A percentile compares a stretch with the other conserved stretches of the same genome.
phyloP scores from a whole-genome alignment of 64 coral and sea anemone genomes.

The Montipora foliosa region DNA sequence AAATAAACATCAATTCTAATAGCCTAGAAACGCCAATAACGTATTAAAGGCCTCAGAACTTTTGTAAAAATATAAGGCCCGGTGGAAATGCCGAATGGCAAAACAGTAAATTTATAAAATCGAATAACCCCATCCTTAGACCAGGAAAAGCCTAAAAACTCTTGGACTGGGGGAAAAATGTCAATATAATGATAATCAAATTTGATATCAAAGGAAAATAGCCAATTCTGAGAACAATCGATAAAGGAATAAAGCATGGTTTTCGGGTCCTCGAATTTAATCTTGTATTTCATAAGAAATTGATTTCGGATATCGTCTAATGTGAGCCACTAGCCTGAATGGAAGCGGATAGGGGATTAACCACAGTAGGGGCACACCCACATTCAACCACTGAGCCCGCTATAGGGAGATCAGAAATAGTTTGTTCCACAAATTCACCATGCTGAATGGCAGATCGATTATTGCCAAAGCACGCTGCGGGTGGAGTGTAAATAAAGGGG shows the following conservation, averaged over 20 bases:
- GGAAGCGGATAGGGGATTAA: slow-evolving; percentile 77
- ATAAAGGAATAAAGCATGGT: slow-evolving; percentile 32
- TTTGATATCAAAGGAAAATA: neutral
- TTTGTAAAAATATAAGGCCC: too few species aligned
- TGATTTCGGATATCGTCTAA: too few species aligned
- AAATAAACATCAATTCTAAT: neutral
- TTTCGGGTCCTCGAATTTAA: slow-evolving; percentile 75
- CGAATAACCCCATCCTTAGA: too few species aligned
- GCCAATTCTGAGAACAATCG: neutral
- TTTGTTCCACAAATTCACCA: slow-evolving; percentile 29
- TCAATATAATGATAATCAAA: too few species aligned
- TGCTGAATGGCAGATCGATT: slow-evolving; percentile 74
- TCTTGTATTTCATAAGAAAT: slow-evolving; percentile 35
- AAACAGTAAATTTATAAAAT: too few species aligned
- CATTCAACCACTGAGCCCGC: slow-evolving; percentile 60
- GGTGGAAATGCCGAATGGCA: too few species aligned
- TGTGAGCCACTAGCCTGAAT: slow-evolving; percentile 58
- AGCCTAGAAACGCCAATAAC: too few species aligned
- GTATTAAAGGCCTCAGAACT: too few species aligned
- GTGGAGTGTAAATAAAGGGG: slow-evolving; percentile 63
- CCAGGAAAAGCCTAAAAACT: too few species aligned
- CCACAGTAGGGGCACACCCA: slow-evolving; percentile 33
- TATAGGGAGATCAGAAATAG: slow-evolving; percentile 59
- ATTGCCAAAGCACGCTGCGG: slow-evolving; percentile 32
- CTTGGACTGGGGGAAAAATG: too few species aligned